Evolutionary conservation across 2,113 vertebrate species (phyloP).

Genomic region (Phasianus colchicus): DNA sequence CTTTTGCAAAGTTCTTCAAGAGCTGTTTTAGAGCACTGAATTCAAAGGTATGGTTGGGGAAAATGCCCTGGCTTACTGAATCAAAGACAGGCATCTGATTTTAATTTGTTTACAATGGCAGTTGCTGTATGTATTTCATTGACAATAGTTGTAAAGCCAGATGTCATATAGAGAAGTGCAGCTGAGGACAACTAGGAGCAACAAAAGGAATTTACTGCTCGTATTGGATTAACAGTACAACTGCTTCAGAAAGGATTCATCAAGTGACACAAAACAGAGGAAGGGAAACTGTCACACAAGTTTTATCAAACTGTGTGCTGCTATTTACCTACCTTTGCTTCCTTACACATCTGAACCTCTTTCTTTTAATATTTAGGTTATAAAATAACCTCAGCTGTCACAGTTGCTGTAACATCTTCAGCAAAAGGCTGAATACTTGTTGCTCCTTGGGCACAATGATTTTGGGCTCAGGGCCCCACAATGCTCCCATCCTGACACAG

Average conservation of each 20-base stretch:
- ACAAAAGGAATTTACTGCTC: slow-evolving; percentile 9
- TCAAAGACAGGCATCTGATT: not conserved
- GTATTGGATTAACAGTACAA: not conserved
- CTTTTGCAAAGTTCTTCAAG: not conserved
- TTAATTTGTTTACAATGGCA: not conserved
- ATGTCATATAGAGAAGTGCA: not conserved
- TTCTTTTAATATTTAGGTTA: slow-evolving; percentile 37
- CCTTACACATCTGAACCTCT: not conserved
- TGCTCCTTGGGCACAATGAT: not conserved
- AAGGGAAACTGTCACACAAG: not conserved
- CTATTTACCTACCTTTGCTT: slow-evolving; percentile 2
- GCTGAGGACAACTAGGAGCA: not conserved
- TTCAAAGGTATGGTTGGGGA: not conserved
- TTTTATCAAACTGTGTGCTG: not conserved
- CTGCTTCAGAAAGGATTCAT: not conserved
- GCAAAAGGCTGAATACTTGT: not conserved
- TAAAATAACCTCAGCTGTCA: slow-evolving; percentile 11
- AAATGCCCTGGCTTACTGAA: not conserved
- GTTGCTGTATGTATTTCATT: not conserved
- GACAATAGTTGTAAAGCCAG: not conserved
- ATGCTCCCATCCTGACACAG: not conserved
- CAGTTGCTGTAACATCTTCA: slow-evolving; percentile 15
- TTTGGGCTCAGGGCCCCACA: not conserved
- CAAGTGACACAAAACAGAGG: not conserved
- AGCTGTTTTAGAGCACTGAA: not conserved